Evolutionary conservation across 2,113 vertebrate species (phyloP).

Genomic region (Myrmecophaga tridactyla): DNA sequence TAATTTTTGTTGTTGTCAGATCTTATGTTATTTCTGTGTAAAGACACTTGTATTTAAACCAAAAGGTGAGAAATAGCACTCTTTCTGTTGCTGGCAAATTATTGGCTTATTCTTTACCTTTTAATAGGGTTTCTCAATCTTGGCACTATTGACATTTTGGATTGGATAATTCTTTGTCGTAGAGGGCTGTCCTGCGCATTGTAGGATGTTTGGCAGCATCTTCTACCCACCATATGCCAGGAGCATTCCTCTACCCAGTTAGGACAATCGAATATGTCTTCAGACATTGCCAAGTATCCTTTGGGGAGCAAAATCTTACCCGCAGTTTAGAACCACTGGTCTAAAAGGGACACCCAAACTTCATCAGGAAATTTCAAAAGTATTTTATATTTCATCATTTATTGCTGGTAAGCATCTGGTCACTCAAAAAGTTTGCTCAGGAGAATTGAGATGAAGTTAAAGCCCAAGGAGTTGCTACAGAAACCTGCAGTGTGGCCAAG

Average conservation of each 20-base stretch:
- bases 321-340: background rate
- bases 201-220: background rate
- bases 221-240: background rate
- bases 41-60: background rate
- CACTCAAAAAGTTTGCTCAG: background rate
- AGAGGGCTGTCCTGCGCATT: background rate
- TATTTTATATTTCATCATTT: background rate
- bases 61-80: rapidly evolving
- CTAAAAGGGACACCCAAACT: background rate
- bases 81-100: background rate
- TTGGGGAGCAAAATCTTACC: background rate
- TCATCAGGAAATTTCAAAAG: background rate
- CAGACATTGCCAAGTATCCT: background rate
- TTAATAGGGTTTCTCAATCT: background rate
- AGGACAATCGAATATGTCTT: background rate
- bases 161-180: background rate
- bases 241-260: background rate
- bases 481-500: background rate
- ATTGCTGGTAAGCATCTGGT: background rate
- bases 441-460: background rate
- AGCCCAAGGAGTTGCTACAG: background rate
- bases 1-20: background rate
- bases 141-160: background rate
- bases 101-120: background rate
- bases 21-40: background rate